A percentile compares a stretch with the other conserved stretches of the same genome.
phyloP scores from a whole-genome alignment of 2,797 vertebrate genomes.

The Eulemur coronatus region DNA sequence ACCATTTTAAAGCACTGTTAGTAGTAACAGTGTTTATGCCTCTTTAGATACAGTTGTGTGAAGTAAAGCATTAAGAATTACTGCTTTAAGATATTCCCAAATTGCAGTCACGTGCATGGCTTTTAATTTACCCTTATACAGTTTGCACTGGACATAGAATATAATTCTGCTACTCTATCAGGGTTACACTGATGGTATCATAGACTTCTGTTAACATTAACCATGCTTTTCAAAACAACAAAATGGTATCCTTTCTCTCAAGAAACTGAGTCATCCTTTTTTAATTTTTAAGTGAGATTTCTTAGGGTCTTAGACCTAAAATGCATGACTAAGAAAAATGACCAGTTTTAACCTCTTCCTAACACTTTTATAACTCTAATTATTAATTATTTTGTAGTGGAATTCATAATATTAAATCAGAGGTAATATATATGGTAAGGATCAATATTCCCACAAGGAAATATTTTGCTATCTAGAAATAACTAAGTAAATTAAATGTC shows the following conservation, averaged over 20 bases:
- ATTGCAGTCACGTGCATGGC: neutral
- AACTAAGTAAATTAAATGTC: neutral
- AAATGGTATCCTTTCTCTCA: neutral
- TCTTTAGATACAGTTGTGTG: neutral
- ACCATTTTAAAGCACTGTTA: neutral
- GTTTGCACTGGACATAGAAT: neutral
- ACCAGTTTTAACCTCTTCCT: neutral
- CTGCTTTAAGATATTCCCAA: neutral
- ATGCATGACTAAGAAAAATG: neutral
- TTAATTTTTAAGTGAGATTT: neutral
- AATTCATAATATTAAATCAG: neutral
- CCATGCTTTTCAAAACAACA: neutral
- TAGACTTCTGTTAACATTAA: neutral
- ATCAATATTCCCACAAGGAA: neutral
- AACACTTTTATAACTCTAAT: neutral
- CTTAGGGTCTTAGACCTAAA: neutral
- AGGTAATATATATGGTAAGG: neutral
- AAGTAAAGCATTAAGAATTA: neutral
- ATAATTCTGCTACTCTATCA: accelerated
- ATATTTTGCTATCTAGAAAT: neutral
- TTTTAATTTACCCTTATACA: neutral
- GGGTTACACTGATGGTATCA: accelerated
- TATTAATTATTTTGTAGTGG: neutral
- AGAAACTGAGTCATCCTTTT: neutral
- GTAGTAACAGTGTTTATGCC: neutral